These are phyloP conservation scores for Fabriciana adippe DNA, from an alignment of 2,888 invertebrate species.

Conservation along the genomic window DNA sequence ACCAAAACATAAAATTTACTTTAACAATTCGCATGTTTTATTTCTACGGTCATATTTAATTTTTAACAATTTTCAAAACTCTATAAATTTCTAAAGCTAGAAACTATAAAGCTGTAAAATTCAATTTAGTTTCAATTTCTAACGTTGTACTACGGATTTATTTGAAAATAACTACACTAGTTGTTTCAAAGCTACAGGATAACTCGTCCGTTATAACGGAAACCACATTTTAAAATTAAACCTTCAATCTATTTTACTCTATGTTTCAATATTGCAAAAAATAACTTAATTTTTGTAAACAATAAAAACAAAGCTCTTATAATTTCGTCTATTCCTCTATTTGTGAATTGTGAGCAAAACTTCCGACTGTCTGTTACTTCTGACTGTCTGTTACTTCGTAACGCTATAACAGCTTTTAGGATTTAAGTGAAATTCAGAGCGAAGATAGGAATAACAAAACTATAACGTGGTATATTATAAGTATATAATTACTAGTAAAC, in stretches of 20 bases:
- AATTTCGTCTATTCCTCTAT: background rate
- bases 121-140: slow-evolving; percentile 7
- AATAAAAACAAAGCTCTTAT: background rate
- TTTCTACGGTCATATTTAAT: no score
- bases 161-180: slow-evolving; percentile 1
- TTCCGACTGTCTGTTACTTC: no score
- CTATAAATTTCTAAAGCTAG: background rate
- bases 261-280: background rate
- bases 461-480: no score
- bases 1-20: no score
- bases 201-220: background rate
- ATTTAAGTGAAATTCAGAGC: no score
- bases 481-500: no score
- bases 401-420: no score
- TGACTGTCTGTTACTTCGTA: no score
- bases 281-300: background rate
- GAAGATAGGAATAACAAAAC: no score
- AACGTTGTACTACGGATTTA: background rate
- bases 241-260: background rate
- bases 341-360: no score
- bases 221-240: background rate
- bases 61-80: background rate
- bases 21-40: no score
- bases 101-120: background rate
- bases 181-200: slow-evolving; percentile 9